phyloP scores from a whole-genome alignment of 2,797 vertebrate species.

The Lophius americanus region DNA sequence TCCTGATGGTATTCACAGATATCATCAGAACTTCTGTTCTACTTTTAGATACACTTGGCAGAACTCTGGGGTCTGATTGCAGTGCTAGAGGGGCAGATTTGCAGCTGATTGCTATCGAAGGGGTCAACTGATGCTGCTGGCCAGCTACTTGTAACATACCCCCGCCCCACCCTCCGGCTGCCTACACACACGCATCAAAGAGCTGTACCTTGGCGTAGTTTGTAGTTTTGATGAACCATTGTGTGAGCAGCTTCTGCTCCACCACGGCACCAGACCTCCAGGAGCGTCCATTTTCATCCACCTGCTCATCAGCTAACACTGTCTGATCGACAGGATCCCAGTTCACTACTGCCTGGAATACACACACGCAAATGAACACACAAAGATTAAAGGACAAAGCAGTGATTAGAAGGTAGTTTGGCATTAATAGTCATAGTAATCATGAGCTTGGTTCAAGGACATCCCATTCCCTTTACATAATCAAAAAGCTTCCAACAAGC shows the following conservation, averaged over 20 bases:
- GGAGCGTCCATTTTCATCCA: slow-evolving; percentile 91
- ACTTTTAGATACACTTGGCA: slow-evolving; percentile 20
- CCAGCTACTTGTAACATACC: slow-evolving; percentile 16
- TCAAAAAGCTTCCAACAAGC: slow-evolving; percentile 30
- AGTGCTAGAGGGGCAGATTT: slow-evolving; percentile 44
- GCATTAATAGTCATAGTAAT: slow-evolving; percentile 31
- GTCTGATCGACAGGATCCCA: slow-evolving; percentile 98
- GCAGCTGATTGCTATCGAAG: slow-evolving; percentile 65
- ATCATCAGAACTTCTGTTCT: slow-evolving; percentile 12
- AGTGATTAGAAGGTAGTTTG: slow-evolving; percentile 39
- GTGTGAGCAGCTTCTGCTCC: slow-evolving; percentile 93
- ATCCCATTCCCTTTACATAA: slow-evolving; percentile 53
- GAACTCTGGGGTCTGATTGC: slow-evolving; percentile 73
- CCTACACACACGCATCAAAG: slow-evolving; percentile 1
- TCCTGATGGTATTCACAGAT: slow-evolving; percentile 30
- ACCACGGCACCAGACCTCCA: slow-evolving; percentile 98
- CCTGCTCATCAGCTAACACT: slow-evolving; percentile 96
- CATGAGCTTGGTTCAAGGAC: slow-evolving; percentile 47
- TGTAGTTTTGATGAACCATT: slow-evolving; percentile 98
- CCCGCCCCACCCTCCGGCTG: too few relatives aligned
- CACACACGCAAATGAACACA: slow-evolving; percentile 19
- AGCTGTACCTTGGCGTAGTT: slow-evolving; percentile 89
- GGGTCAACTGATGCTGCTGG: slow-evolving; percentile 16
- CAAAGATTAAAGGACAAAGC: slow-evolving; percentile 37
- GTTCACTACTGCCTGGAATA: slow-evolving; percentile 91